These are phyloP conservation scores for Dolichomitus sp. DNA, from an alignment of 2,888 invertebrate genomes.

Conservation along the genomic window DNA sequence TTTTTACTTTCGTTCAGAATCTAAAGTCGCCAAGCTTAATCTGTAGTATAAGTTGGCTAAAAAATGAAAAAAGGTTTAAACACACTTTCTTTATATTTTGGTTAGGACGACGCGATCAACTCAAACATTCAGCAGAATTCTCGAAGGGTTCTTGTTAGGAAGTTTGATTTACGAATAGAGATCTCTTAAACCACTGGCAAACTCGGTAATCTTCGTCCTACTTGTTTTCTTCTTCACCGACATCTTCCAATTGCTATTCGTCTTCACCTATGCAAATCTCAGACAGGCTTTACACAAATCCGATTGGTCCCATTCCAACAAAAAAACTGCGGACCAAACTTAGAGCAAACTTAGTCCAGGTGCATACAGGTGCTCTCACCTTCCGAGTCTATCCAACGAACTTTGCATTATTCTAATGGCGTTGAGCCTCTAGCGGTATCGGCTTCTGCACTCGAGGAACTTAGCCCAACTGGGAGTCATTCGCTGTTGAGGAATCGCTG, in stretches of 20 bases:
- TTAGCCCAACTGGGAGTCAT: slow-evolving; percentile 6
- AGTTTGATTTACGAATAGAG: slow-evolving; percentile 1
- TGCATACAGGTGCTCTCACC: slow-evolving; percentile 20
- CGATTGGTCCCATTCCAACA: background rate
- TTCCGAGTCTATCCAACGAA: slow-evolving; percentile 32
- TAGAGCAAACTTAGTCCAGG: slow-evolving; percentile 40
- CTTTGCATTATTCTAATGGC: slow-evolving; percentile 52
- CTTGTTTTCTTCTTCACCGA: slow-evolving; percentile 17
- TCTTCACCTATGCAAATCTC: slow-evolving; percentile 43
- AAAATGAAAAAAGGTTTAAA: background rate
- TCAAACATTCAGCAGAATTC: background rate
- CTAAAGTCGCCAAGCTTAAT: background rate
- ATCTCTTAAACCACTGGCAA: background rate
- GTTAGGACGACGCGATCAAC: background rate
- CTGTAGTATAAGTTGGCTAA: background rate
- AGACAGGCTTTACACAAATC: slow-evolving; percentile 32
- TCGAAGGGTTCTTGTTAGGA: background rate
- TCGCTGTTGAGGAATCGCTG: background rate
- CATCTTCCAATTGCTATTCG: slow-evolving; percentile 1
- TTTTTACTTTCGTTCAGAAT: too few species aligned
- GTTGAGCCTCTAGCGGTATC: background rate
- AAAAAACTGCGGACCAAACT: slow-evolving; percentile 40
- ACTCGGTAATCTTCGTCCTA: slow-evolving; percentile 16
- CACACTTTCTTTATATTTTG: background rate
- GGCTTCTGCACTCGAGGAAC: slow-evolving; percentile 4